phyloP scores from a whole-genome alignment of 2,113 vertebrate species.

The Plecturocebus donacophilus region DNA sequence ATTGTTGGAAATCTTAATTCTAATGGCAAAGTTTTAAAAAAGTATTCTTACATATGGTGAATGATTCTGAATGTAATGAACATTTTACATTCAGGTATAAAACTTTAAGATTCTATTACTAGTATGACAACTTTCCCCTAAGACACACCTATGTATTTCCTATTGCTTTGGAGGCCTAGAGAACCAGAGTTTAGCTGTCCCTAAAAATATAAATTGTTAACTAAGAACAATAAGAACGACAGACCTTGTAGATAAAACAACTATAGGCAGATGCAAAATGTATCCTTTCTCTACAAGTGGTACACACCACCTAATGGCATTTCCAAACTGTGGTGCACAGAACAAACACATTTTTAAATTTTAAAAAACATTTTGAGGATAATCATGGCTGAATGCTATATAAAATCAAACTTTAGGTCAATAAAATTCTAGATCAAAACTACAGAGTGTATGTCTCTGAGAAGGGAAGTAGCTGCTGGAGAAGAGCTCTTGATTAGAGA shows the following conservation, averaged over 20 bases:
- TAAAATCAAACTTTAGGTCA: conserved; percentile 21
- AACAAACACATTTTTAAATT: not conserved
- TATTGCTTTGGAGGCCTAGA: not conserved
- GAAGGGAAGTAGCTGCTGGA: not conserved
- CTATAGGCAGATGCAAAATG: not conserved
- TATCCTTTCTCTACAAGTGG: not conserved
- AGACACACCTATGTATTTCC: not conserved
- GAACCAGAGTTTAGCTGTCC: not conserved
- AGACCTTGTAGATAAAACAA: not conserved
- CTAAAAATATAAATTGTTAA: conserved; percentile 21
- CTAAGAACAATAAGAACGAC: not conserved
- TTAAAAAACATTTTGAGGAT: not conserved
- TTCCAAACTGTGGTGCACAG: not conserved
- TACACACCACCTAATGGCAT: not conserved
- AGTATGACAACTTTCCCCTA: not conserved
- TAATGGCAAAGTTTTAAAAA: not conserved
- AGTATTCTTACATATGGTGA: not conserved
- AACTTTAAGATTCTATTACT: not conserved
- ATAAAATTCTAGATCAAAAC: not conserved
- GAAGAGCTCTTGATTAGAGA: not conserved
- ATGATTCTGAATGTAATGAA: not conserved
- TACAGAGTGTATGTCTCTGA: not conserved
- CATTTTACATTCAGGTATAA: not conserved
- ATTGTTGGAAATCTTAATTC: conserved; percentile 20
- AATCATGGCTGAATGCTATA: not conserved